These are phyloP conservation scores for Quadroppia sp. DNA, from an alignment of 2,888 invertebrate genomes.

Conservation along the genomic window DNA sequence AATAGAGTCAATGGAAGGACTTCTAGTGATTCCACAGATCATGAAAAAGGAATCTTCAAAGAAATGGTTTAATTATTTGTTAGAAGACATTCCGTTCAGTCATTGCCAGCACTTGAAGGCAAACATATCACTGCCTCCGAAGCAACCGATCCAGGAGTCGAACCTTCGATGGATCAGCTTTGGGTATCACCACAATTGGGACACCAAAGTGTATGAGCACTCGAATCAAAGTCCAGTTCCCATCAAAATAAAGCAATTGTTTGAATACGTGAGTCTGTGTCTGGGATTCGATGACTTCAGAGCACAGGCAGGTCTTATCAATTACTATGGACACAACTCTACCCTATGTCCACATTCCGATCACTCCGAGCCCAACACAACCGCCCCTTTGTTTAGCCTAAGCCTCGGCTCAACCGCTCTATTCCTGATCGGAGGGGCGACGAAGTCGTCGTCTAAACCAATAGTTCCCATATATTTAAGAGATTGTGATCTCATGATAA, in stretches of 20 bases:
- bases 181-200: constrained; percentile 98
- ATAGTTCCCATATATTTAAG: constrained; percentile 62
- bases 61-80: constrained; percentile 39
- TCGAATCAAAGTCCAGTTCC: constrained; percentile 49
- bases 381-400: constrained; percentile 81
- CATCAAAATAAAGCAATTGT: constrained; percentile 41
- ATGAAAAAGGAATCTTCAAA: constrained; percentile 22
- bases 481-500: constrained; percentile 86
- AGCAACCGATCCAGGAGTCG: not conserved
- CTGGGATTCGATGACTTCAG: constrained; percentile 43
- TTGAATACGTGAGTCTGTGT: constrained; percentile 40
- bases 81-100: constrained; percentile 34
- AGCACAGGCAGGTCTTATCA: constrained; percentile 85
- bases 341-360: constrained; percentile 91
- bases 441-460: constrained; percentile 60
- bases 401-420: constrained; percentile 94
- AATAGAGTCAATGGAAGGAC: constrained; percentile 5
- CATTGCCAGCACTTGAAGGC: constrained; percentile 22
- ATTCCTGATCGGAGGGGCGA: constrained; percentile 81
- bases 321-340: constrained; percentile 90
- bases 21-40: constrained; percentile 39
- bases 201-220: constrained; percentile 68
- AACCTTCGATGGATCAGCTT: constrained; percentile 87
- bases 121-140: constrained; percentile 29
- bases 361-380: constrained; percentile 78